phyloP scores from a whole-genome alignment of 1,140 invertebrate species.

The Zaprionus gabonicus region DNA sequence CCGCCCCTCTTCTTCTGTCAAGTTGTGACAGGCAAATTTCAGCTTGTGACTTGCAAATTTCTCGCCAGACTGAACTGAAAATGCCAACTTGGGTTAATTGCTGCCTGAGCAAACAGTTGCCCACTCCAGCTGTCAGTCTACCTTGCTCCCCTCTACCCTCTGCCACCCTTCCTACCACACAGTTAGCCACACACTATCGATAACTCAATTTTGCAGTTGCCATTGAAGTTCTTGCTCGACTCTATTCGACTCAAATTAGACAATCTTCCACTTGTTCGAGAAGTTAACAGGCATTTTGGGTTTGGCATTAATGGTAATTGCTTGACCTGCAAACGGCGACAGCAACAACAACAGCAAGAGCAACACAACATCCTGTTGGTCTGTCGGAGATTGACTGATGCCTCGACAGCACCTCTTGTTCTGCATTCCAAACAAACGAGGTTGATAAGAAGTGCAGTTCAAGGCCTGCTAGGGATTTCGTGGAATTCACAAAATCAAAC shows the following conservation, averaged over 20 bases:
- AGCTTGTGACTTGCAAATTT: constrained; percentile 57
- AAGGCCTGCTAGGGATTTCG: too few species aligned
- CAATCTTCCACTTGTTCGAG: not conserved
- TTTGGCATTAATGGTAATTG: too few species aligned
- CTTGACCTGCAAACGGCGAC: too few species aligned
- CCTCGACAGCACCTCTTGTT: too few species aligned
- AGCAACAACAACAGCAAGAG: too few species aligned
- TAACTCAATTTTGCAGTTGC: constrained; percentile 58
- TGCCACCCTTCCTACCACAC: too few species aligned
- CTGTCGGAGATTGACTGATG: too few species aligned
- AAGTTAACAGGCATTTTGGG: too few species aligned
- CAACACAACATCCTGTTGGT: too few species aligned
- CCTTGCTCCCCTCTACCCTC: not conserved
- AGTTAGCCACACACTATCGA: constrained; percentile 22
- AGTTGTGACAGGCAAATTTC: constrained; percentile 37
- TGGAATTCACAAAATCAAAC: too few species aligned
- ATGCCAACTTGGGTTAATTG: constrained; percentile 40
- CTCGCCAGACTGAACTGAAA: constrained; percentile 7
- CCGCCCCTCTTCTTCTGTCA: not conserved
- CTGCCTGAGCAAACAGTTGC: constrained; percentile 11
- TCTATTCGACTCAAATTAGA: constrained; percentile 68
- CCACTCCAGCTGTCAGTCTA: not conserved
- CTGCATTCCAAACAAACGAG: too few species aligned
- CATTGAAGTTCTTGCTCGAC: constrained; percentile 59
- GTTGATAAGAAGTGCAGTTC: too few species aligned